phyloP scores from a whole-genome alignment of 1,140 invertebrate genomes.

The Nautilus pompilius region DNA sequence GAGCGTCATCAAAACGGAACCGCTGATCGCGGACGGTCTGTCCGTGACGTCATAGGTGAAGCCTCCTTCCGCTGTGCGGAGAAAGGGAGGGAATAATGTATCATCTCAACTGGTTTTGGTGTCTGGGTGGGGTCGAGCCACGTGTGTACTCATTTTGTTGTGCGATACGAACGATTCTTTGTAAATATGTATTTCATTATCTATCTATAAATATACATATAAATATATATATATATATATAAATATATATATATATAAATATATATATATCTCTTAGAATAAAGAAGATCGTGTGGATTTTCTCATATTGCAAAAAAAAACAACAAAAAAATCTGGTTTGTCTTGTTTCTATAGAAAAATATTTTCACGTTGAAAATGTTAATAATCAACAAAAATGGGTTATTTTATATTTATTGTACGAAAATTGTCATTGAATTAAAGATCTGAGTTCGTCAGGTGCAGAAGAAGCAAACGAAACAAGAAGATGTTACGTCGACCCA shows the following conservation, averaged over 20 bases:
- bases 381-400: too few relatives aligned
- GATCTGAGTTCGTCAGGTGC: too few relatives aligned
- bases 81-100: background rate
- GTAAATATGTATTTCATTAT: background rate
- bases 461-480: too few relatives aligned
- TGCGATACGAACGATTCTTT: background rate
- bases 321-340: too few relatives aligned
- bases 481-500: too few relatives aligned
- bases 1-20: background rate
- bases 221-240: background rate
- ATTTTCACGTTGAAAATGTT: too few relatives aligned
- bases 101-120: background rate
- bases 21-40: background rate
- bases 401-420: too few relatives aligned
- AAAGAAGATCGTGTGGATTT: too few relatives aligned
- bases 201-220: background rate
- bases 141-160: background rate
- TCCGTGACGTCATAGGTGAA: constrained; percentile 1
- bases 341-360: too few relatives aligned
- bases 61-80: background rate
- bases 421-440: too few relatives aligned
- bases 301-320: too few relatives aligned
- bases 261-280: constrained; percentile 5
- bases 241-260: constrained; percentile 3
- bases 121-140: background rate